These are phyloP conservation scores for Neotragus moschatus DNA, from an alignment of 2,113 vertebrate species.

Conservation along the genomic window DNA sequence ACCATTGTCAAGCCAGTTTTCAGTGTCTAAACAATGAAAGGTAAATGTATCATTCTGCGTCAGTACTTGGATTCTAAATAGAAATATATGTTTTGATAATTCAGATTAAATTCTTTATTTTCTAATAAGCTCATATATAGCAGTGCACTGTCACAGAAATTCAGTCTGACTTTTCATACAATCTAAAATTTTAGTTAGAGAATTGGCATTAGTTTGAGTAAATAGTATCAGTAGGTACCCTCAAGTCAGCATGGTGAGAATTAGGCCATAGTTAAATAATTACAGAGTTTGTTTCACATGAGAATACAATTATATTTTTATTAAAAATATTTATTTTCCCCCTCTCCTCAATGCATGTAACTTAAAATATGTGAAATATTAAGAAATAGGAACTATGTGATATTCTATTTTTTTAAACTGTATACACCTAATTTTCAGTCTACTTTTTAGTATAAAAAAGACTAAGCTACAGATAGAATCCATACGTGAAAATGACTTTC, in stretches of 20 bases:
- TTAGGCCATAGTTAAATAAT: background rate
- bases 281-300: background rate
- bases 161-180: background rate
- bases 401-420: background rate
- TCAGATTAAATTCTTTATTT: background rate
- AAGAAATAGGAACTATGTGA: background rate
- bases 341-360: background rate
- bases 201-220: background rate
- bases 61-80: background rate
- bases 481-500: background rate
- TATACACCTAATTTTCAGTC: background rate
- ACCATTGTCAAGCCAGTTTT: constrained; percentile 98
- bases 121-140: background rate
- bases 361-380: background rate
- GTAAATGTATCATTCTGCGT: background rate
- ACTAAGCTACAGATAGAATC: background rate
- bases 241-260: background rate
- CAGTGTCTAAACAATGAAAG: constrained; percentile 84
- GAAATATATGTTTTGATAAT: background rate
- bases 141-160: constrained; percentile 6
- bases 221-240: background rate
- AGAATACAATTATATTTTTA: background rate
- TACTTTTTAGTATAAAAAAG: background rate
- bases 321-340: background rate
- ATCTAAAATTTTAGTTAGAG: background rate